Percentiles rank a stretch among this genome's conserved stretches.
These are phyloP conservation scores for Cheilosia urbana DNA, from an alignment of 2,888 invertebrate genomes.

Conservation along the genomic window DNA sequence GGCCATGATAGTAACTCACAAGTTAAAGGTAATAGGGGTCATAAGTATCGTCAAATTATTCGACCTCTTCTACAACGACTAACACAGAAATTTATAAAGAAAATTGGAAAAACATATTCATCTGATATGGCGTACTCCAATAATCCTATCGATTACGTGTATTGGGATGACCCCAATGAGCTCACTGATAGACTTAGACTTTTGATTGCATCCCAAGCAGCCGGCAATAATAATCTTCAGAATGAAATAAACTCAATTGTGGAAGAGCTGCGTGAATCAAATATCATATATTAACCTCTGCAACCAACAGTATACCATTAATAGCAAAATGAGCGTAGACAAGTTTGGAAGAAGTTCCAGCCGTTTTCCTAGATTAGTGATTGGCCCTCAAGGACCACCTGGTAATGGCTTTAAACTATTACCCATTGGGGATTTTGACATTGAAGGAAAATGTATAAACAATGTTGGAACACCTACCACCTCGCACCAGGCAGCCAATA, in stretches of 20 bases:
- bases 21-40: not conserved
- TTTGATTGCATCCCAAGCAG: conserved; percentile 21
- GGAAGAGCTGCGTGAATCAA: not conserved
- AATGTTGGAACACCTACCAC: too few species aligned
- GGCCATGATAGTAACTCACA: not conserved
- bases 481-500: too few species aligned
- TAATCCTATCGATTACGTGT: conserved; percentile 53
- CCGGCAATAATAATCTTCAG: conserved; percentile 23
- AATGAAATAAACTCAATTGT: conserved; percentile 11
- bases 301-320: not conserved
- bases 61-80: not conserved
- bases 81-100: not conserved
- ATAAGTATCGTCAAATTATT: not conserved
- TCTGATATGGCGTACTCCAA: not conserved
- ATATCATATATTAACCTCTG: not conserved
- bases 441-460: too few species aligned
- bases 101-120: not conserved
- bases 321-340: too few species aligned
- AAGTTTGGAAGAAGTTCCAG: too few species aligned
- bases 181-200: conserved; percentile 78
- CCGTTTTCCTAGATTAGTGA: not conserved
- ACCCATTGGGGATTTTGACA: not conserved
- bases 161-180: conserved; percentile 77
- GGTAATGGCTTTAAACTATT: not conserved
- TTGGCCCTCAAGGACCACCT: not conserved